A percentile compares a stretch with the other conserved stretches of the same genome.
Evolutionary conservation across 2,888 invertebrate genomes (phyloP).

Genomic region (Caenorhabditis macrosperma): DNA sequence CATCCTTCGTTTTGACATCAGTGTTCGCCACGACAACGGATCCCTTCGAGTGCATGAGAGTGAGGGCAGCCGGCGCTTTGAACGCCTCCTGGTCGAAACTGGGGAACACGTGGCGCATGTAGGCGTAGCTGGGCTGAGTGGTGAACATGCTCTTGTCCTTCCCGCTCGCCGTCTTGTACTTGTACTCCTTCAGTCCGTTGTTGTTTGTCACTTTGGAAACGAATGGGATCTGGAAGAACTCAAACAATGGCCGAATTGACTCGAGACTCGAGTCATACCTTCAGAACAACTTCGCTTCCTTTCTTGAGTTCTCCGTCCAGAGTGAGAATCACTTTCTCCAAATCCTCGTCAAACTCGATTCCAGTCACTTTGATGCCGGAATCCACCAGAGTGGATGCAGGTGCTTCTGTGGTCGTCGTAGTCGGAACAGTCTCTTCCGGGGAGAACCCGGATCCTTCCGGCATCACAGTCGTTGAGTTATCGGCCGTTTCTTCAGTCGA

Average conservation of each 20-base stretch:
- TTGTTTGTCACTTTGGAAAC: constrained; percentile 32
- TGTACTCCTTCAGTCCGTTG: constrained; percentile 54
- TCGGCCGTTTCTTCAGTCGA: constrained; percentile 2
- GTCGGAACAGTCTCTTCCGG: constrained; percentile 17
- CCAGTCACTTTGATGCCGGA: constrained; percentile 48
- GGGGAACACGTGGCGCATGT: constrained; percentile 56
- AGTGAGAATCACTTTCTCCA: constrained; percentile 70
- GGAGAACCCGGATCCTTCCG: constrained; percentile 30
- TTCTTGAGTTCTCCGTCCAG: constrained; percentile 63
- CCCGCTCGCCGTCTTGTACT: constrained; percentile 31
- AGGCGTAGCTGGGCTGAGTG: constrained; percentile 51
- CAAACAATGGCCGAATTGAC: not conserved
- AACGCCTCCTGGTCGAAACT: constrained; percentile 59
- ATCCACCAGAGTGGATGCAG: constrained; percentile 23
- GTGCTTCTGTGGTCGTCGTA: constrained; percentile 23
- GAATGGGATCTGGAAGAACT: constrained; percentile 51
- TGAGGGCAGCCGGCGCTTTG: constrained; percentile 52
- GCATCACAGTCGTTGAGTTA: constrained; percentile 1
- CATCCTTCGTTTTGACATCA: constrained; percentile 30
- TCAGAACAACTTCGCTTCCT: constrained; percentile 56
- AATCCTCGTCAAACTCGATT: constrained; percentile 64
- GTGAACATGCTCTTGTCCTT: constrained; percentile 49
- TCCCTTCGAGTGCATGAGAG: constrained; percentile 46
- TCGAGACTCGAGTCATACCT: not conserved
- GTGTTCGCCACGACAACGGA: constrained; percentile 51